Evolutionary conservation across 1,140 invertebrate species (phyloP), one percentile per base, ranked within the genome.

Genomic region (Archegozetes longisetosus): DNA sequence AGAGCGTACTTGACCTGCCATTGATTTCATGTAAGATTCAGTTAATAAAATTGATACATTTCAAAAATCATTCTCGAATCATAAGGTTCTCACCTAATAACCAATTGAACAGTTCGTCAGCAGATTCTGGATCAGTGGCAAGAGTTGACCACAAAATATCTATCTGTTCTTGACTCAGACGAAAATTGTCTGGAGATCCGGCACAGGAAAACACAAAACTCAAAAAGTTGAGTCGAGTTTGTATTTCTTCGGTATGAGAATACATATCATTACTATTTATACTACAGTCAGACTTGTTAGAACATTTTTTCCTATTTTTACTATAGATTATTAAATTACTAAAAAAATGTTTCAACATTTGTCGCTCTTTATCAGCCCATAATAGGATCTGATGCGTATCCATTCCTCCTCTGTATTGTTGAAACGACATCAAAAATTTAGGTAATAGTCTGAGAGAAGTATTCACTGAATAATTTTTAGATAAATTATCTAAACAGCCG

Each of bases 331-430:
- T 67, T 13, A 81, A 67, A 68, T 93, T 88, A 66, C 84, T 84
- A 64, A 95, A 91, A 73, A 94, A 94, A 70, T 88, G 80, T 14
- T 82, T 79, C 84, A 93, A 88, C 88, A 94, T 90, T 53, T 83
- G 79, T 66, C 88, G 82, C 64, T 91, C 84, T 46, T 82, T 79
- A 67, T 94, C 88, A 2, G 88, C 88, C 88, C 88, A 93, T 70
- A 73, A 62, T 3, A 72, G 72, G 6, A 75, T 67, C 27, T 68
- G 65, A 64, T 77, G 73, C 46, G 71, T 73, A 58, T 76, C 73
- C 20, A 65, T 65, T 27, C 70, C 70, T 59, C 67, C 69, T 53
- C 88, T 78, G 64, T 87, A 81, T 67, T 88, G 86, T 74, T 90
- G 86, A 71, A 93, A 94, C 49, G 88, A 93, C 4, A 84, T 84